A percentile compares a stretch with the other conserved stretches of the same genome.
These are phyloP conservation scores for Atlantisia rogersi DNA, from an alignment of 2,113 vertebrate genomes.

Conservation along the genomic window DNA sequence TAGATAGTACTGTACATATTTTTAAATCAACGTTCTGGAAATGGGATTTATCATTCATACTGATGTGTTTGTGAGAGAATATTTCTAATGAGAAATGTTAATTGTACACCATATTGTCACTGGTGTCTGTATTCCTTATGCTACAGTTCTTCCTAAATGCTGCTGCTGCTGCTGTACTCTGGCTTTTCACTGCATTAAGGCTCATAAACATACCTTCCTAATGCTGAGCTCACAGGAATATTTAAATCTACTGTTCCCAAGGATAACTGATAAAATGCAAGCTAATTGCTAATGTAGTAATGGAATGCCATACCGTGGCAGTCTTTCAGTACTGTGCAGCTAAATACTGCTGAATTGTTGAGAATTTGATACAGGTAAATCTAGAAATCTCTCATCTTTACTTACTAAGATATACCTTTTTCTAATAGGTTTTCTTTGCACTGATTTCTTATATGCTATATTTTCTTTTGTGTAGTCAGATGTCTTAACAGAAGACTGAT, in stretches of 20 bases:
- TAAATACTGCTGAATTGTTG: constrained; percentile 45
- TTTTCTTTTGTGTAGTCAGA: neutral
- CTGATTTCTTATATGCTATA: neutral
- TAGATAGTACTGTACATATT: neutral
- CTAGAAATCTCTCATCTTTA: constrained; percentile 39
- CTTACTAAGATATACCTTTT: constrained; percentile 3
- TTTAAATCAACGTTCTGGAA: constrained; percentile 6
- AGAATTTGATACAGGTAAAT: constrained; percentile 52
- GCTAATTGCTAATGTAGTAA: constrained; percentile 51
- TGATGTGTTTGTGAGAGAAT: neutral
- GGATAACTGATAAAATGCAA: constrained; percentile 51
- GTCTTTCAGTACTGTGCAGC: constrained; percentile 16
- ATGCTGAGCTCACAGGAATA: constrained; percentile 19
- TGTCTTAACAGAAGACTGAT: constrained; percentile 5
- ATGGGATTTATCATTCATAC: neutral
- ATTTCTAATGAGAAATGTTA: neutral
- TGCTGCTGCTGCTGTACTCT: constrained; percentile 41
- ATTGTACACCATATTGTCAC: neutral
- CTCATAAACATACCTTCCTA: constrained; percentile 16
- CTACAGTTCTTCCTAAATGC: constrained; percentile 35
- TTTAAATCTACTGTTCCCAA: constrained; percentile 23
- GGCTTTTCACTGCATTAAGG: constrained; percentile 51
- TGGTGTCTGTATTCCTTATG: constrained; percentile 25
- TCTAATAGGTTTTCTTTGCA: neutral
- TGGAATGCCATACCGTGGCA: neutral